A percentile compares a stretch with the other conserved stretches of the same genome.
Evolutionary conservation across 2,113 vertebrate genomes (phyloP).

Genomic region (Mesembrinibis cayennensis): DNA sequence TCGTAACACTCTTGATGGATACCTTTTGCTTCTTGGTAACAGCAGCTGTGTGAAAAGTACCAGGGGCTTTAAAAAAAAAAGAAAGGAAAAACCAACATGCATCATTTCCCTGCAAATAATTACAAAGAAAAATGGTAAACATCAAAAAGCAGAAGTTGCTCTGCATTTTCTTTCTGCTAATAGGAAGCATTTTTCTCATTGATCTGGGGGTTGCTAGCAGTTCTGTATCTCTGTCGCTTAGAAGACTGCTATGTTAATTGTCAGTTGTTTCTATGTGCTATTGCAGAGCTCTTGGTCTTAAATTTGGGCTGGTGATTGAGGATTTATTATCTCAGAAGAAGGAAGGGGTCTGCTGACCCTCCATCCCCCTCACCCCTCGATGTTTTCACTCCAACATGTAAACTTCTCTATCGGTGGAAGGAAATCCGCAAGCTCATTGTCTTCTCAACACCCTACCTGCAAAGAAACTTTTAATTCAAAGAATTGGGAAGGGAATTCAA

Average conservation of each 20-base stretch:
- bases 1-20: background rate
- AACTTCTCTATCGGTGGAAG: background rate
- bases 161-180: conserved; percentile 9
- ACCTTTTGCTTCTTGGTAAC: conserved; percentile 45
- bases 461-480: conserved; percentile 47
- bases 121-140: conserved; percentile 3
- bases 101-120: background rate
- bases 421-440: background rate
- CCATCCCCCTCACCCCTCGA: background rate
- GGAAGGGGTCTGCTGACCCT: background rate
- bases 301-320: background rate
- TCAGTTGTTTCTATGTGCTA: conserved; percentile 25
- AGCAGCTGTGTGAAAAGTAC: conserved; percentile 42
- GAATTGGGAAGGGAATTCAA: background rate
- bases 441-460: background rate
- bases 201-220: background rate
- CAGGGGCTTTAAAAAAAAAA: background rate
- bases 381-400: background rate
- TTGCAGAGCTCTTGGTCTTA: background rate
- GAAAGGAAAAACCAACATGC: background rate
- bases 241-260: conserved; percentile 7
- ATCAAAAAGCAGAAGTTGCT: conserved; percentile 13
- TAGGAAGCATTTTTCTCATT: background rate
- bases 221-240: background rate
- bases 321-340: background rate